phyloP scores from a whole-genome alignment of 2,797 vertebrate genomes.

The Paedocypris micromegethes region DNA sequence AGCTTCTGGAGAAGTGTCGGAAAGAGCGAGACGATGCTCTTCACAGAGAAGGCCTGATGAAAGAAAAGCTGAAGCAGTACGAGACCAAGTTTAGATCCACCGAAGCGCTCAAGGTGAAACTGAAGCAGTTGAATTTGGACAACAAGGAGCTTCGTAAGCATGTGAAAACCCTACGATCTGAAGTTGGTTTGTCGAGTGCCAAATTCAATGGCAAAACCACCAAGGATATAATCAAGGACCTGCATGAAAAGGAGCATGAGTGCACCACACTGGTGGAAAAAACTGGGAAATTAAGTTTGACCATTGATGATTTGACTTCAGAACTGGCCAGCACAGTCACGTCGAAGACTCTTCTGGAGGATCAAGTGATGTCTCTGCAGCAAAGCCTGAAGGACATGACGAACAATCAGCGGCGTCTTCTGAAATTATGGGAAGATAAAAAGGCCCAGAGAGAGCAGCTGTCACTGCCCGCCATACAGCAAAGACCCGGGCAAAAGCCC shows the following conservation, averaged over 20 bases:
- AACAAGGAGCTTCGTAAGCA: conserved; percentile 73
- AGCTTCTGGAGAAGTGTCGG: conserved; percentile 72
- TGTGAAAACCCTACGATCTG: conserved; percentile 66
- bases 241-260: conserved; percentile 70
- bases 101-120: conserved; percentile 68
- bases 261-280: conserved; percentile 67
- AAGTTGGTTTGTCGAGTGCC: conserved; percentile 69
- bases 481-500: conserved; percentile 57
- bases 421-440: conserved; percentile 77
- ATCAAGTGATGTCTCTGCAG: conserved; percentile 69
- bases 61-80: conserved; percentile 67
- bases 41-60: conserved; percentile 64
- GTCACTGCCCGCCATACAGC: conserved; percentile 64
- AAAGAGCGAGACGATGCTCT: conserved; percentile 74
- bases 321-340: conserved; percentile 69
- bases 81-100: conserved; percentile 66
- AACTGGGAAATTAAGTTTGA: conserved; percentile 63
- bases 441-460: conserved; percentile 68
- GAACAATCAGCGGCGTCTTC: conserved; percentile 69
- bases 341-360: conserved; percentile 71
- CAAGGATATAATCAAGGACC: conserved; percentile 71
- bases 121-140: conserved; percentile 66
- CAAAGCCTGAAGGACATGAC: conserved; percentile 79
- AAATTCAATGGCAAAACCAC: conserved; percentile 72
- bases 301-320: conserved; percentile 67